These are phyloP conservation scores for Halisarca cf. caerulea DNA, from an alignment of 37 sponge, comb jelly and placozoan species.

Conservation along the genomic window DNA sequence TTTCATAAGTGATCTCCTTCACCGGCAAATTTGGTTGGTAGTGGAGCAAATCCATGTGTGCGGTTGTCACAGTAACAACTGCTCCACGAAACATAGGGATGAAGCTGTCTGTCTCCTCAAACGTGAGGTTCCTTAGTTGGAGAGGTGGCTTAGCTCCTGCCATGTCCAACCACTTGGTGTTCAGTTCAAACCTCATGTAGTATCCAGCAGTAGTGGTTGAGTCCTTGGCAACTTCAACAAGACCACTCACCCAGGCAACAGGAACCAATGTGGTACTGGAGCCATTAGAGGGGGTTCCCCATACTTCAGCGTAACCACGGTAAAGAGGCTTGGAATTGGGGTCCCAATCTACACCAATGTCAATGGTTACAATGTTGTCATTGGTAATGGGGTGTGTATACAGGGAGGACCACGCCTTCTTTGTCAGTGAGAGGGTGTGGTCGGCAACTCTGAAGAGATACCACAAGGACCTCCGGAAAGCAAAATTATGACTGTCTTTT, in stretches of 20 bases:
- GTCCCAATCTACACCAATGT: constrained; percentile 12
- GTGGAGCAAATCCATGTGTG: neutral
- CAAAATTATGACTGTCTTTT: neutral
- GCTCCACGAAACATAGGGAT: constrained; percentile 14
- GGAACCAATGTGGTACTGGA: neutral
- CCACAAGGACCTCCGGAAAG: constrained; percentile 19
- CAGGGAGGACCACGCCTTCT: neutral
- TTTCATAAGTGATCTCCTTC: neutral
- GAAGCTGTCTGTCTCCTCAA: constrained; percentile 44
- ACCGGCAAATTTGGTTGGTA: neutral
- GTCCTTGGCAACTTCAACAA: constrained; percentile 12
- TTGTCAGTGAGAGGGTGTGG: constrained; percentile 4
- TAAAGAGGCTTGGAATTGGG: neutral
- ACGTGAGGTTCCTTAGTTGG: constrained; percentile 34
- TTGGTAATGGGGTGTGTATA: constrained; percentile 29
- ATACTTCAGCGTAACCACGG: constrained; percentile 38
- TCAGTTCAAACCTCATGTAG: neutral
- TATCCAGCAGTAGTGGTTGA: neutral
- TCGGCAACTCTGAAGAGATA: constrained; percentile 20
- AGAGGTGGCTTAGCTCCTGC: constrained; percentile 26
- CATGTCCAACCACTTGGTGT: constrained; percentile 5
- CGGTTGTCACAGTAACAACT: constrained; percentile 15
- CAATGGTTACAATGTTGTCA: neutral
- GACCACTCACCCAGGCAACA: constrained; percentile 43
- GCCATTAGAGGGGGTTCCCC: constrained; percentile 20